Percentiles rank a stretch among this genome's conserved stretches.
These are phyloP conservation scores for Carassius auratus DNA, from an alignment of 2,113 vertebrate species.

Conservation along the genomic window DNA sequence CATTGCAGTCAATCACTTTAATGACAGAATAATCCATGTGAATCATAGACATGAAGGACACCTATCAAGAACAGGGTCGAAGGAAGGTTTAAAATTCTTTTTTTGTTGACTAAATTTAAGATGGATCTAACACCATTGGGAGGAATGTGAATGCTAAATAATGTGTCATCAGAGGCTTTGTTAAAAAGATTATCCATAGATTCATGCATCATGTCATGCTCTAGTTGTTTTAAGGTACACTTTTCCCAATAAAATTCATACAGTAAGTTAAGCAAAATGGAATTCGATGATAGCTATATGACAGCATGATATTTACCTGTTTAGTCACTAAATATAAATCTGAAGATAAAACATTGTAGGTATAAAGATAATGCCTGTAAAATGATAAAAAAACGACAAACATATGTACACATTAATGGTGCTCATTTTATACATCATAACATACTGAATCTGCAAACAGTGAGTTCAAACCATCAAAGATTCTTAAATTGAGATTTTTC, in stretches of 20 bases:
- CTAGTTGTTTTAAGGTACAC: background rate
- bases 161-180: background rate
- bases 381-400: no score
- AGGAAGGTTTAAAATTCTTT: background rate
- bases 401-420: background rate
- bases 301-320: background rate
- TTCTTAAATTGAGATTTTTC: background rate
- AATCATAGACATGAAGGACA: slow-evolving; percentile 6
- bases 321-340: no score
- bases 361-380: no score
- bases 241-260: background rate
- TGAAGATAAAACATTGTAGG: no score
- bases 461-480: background rate
- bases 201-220: background rate
- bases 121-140: background rate
- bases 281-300: background rate
- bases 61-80: background rate
- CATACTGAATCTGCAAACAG: background rate
- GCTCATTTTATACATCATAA: background rate
- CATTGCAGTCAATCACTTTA: slow-evolving; percentile 35
- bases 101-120: background rate
- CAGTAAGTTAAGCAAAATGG: background rate
- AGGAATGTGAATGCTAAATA: background rate
- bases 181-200: background rate
- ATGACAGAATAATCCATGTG: slow-evolving; percentile 28